Conservation (phyloP, 37 sponge, comb jelly and placozoan genomes). For the Crambe crambe region DNA sequence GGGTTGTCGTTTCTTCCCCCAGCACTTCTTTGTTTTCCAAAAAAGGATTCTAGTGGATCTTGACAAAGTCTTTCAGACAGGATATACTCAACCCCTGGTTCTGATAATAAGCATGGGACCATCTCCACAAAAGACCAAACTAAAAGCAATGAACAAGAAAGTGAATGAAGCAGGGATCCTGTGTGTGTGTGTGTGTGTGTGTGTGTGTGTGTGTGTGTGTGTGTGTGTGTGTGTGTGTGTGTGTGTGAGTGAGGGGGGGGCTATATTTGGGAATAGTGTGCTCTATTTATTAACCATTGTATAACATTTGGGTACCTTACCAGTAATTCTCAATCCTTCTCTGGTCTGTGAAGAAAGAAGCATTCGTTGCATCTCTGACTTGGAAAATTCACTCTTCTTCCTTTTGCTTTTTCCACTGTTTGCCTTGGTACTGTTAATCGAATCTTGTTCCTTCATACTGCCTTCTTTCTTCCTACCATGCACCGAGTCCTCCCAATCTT, state of each 20-base stretch:
- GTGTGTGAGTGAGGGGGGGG: conserved; percentile 1
- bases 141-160: not conserved
- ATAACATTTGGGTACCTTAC: not conserved
- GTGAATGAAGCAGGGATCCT: not conserved
- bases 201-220: conserved; percentile 20
- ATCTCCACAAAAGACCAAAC: conserved; percentile 39
- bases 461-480: not conserved
- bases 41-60: conserved; percentile 43
- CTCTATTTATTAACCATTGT: not conserved
- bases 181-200: conserved; percentile 20
- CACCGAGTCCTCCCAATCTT: conserved; percentile 21
- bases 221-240: conserved; percentile 20
- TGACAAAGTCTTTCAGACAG: conserved; percentile 31
- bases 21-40: conserved; percentile 32
- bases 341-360: conserved; percentile 9
- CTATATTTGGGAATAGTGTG: not conserved
- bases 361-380: not conserved
- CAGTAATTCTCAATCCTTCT: conserved; percentile 15
- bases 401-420: too few species aligned
- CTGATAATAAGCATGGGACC: not conserved
- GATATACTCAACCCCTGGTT: conserved; percentile 28
- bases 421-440: too few species aligned
- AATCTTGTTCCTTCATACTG: too few species aligned
- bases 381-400: not conserved
- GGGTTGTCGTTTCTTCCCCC: conserved; percentile 50